Conservation (phyloP, 2,888 invertebrate species). For the Cactoblastis cactorum region DNA sequence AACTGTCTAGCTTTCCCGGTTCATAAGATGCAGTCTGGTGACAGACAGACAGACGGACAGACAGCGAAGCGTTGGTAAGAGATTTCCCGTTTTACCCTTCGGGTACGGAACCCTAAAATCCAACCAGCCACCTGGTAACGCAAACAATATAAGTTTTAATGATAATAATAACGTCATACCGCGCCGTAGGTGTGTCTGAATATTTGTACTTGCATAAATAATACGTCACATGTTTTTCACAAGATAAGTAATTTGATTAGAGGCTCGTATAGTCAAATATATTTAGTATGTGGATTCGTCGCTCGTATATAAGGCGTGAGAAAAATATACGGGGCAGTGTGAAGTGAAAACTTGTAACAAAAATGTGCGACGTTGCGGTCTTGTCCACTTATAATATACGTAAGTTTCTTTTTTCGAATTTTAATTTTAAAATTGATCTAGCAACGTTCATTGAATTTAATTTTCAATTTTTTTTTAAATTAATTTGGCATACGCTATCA, state of each 20-base stretch:
- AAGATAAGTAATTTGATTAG: slow-evolving; percentile 1
- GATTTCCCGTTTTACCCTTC: too few relatives aligned
- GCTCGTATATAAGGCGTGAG: slow-evolving; percentile 8
- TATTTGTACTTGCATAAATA: not conserved
- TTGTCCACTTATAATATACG: not conserved
- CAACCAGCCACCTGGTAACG: not conserved
- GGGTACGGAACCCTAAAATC: too few relatives aligned
- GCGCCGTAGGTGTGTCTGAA: slow-evolving; percentile 16
- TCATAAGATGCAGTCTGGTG: too few relatives aligned
- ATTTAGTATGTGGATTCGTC: not conserved
- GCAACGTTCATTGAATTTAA: too few relatives aligned
- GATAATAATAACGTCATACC: not conserved
- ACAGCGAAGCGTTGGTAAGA: too few relatives aligned
- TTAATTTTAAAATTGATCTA: too few relatives aligned
- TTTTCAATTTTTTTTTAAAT: too few relatives aligned
- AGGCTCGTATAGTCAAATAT: slow-evolving; percentile 9
- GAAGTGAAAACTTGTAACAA: not conserved
- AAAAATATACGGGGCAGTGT: not conserved
- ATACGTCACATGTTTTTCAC: slow-evolving; percentile 18
- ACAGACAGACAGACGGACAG: too few relatives aligned
- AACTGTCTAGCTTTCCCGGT: too few relatives aligned
- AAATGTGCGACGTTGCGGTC: slow-evolving; percentile 3
- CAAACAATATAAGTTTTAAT: not conserved
- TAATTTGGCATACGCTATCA: too few relatives aligned
- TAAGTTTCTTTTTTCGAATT: not conserved